These are phyloP conservation scores for Prorops nasuta DNA, from an alignment of 1,140 invertebrate genomes.

Conservation along the genomic window DNA sequence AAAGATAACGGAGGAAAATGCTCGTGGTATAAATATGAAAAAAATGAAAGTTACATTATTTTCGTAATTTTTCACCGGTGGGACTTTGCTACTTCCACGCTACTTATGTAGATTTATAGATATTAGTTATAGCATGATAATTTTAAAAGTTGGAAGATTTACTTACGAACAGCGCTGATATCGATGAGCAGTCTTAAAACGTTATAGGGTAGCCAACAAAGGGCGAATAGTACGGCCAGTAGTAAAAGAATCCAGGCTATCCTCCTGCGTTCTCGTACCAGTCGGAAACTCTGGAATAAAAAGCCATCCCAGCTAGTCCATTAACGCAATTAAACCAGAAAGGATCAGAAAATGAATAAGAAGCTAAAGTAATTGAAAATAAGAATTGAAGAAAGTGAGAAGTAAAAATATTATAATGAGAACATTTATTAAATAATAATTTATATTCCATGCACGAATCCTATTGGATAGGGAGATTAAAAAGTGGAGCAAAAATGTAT, in stretches of 20 bases:
- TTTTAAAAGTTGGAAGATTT: too few species aligned
- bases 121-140: too few species aligned
- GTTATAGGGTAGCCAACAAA: slow-evolving; percentile 80
- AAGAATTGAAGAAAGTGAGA: background rate
- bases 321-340: too few species aligned
- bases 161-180: slow-evolving; percentile 45
- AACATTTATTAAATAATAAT: background rate
- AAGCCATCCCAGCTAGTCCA: too few species aligned
- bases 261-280: slow-evolving; percentile 68
- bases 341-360: too few species aligned
- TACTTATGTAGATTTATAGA: too few species aligned
- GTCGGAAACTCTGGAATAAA: slow-evolving; percentile 58
- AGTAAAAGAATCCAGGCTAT: slow-evolving; percentile 74
- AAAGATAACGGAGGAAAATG: too few species aligned
- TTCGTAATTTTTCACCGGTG: too few species aligned
- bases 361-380: background rate
- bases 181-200: slow-evolving; percentile 67
- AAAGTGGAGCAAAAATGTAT: too few species aligned
- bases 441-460: background rate
- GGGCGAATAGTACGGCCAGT: slow-evolving; percentile 71
- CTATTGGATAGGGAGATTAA: background rate
- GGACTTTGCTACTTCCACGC: too few species aligned
- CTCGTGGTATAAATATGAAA: too few species aligned
- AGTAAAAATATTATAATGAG: background rate
- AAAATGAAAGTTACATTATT: too few species aligned